phyloP scores from a whole-genome alignment of 23 tunicate genomes.

The Trididemnum clinides region DNA sequence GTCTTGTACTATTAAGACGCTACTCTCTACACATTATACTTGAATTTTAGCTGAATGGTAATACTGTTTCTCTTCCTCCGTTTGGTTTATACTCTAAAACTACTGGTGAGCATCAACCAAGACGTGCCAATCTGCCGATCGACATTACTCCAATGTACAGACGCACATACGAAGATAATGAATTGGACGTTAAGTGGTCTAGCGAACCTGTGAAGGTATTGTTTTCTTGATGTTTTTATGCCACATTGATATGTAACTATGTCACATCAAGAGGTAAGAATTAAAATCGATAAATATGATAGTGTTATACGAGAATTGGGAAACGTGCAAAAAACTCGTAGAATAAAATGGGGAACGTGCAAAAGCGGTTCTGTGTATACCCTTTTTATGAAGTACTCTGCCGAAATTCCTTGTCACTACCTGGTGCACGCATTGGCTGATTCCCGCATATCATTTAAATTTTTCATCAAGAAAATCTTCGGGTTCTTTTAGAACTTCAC shows the following conservation, averaged over 20 bases:
- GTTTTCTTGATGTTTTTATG: not conserved
- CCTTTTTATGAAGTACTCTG: too few relatives aligned
- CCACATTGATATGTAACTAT: not conserved
- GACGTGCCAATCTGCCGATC: slow-evolving; percentile 60
- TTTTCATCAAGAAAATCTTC: too few relatives aligned
- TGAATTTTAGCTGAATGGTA: slow-evolving; percentile 38
- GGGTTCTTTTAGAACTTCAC: too few relatives aligned
- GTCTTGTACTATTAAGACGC: not conserved
- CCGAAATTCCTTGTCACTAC: too few relatives aligned
- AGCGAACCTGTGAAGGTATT: slow-evolving; percentile 45
- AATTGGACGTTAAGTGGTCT: slow-evolving; percentile 52
- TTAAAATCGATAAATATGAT: too few relatives aligned
- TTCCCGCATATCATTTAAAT: too few relatives aligned
- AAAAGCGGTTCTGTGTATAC: too few relatives aligned
- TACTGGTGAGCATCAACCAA: slow-evolving; percentile 73
- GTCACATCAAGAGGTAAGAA: not conserved
- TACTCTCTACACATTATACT: too few relatives aligned
- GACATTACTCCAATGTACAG: slow-evolving; percentile 55
- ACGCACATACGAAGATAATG: not conserved
- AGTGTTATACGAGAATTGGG: too few relatives aligned
- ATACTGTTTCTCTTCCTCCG: slow-evolving; percentile 51
- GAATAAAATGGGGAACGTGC: too few relatives aligned
- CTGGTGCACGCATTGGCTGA: too few relatives aligned
- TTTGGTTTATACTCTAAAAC: slow-evolving; percentile 53
- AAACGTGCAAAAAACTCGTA: too few relatives aligned